Evolutionary conservation across 2,888 invertebrate species (phyloP).

Genomic region (Sesia bembeciformis): DNA sequence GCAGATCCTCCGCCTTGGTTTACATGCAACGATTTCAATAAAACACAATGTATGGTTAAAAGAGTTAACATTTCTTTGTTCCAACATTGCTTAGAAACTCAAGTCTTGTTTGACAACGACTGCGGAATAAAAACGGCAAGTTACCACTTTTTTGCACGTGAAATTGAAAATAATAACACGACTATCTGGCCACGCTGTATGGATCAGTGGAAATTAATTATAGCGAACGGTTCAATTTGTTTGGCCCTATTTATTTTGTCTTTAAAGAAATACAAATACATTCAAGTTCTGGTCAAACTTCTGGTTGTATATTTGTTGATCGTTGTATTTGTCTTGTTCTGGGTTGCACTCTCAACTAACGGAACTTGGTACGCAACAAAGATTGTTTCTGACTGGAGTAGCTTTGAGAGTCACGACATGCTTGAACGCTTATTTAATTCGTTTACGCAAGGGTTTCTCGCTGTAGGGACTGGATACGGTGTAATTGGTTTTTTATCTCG

Average conservation of each 20-base stretch:
- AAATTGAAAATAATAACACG: constrained; percentile 44
- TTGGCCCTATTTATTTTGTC: constrained; percentile 35
- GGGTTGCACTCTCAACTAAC: constrained; percentile 40
- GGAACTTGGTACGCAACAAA: constrained; percentile 50
- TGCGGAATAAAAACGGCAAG: constrained; percentile 58
- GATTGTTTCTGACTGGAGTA: constrained; percentile 24
- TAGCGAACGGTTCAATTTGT: constrained; percentile 24
- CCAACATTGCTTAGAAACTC: constrained; percentile 56
- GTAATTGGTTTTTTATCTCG: constrained; percentile 40
- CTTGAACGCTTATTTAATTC: constrained; percentile 14
- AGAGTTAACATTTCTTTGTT: constrained; percentile 45
- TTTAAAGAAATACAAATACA: constrained; percentile 36
- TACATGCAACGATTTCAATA: constrained; percentile 39
- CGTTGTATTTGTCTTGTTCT: constrained; percentile 36
- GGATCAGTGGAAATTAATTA: constrained; percentile 36
- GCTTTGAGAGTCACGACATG: constrained; percentile 19
- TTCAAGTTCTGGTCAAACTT: constrained; percentile 32
- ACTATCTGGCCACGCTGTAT: constrained; percentile 20
- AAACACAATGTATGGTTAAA: constrained; percentile 53
- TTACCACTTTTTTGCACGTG: constrained; percentile 44
- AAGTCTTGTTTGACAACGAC: constrained; percentile 40
- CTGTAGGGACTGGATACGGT: constrained; percentile 45
- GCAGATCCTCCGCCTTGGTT: constrained; percentile 53
- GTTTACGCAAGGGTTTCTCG: constrained; percentile 31
- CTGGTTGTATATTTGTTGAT: constrained; percentile 27